A percentile compares a stretch with the other conserved stretches of the same genome.
Conservation (phyloP, 2,113 vertebrate species). For the Marcusenius ussheri region DNA sequence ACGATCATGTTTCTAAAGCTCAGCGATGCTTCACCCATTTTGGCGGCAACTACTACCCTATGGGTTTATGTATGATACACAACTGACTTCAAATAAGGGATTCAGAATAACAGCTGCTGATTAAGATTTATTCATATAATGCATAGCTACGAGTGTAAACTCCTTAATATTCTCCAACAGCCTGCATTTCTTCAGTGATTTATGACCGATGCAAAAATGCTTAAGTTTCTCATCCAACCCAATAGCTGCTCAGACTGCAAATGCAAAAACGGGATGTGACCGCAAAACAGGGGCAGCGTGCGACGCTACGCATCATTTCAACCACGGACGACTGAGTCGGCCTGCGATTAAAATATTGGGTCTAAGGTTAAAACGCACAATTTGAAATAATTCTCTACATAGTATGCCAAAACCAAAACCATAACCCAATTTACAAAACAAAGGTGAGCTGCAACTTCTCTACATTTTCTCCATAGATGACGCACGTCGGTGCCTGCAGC, state of each 20-base stretch:
- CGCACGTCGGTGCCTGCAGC: background rate
- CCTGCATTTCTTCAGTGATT: background rate
- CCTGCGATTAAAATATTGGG: background rate
- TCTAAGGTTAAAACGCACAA: background rate
- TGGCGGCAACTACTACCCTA: background rate
- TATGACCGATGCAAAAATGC: background rate
- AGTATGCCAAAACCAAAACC: background rate
- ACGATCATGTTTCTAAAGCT: background rate
- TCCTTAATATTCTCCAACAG: background rate
- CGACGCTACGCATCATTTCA: background rate
- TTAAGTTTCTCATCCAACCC: background rate
- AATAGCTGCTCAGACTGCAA: background rate
- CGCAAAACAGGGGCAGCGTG: background rate
- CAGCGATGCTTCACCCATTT: background rate
- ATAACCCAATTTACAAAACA: background rate
- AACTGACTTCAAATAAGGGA: background rate
- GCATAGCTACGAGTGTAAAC: background rate
- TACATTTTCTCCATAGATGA: background rate
- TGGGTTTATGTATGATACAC: background rate
- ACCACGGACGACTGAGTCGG: background rate
- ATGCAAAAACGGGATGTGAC: background rate
- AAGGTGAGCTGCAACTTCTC: background rate
- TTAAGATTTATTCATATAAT: background rate
- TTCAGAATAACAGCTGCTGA: background rate
- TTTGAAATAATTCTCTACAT: background rate